Percentiles rank a stretch among this genome's conserved stretches.
Evolutionary conservation across 2,113 vertebrate species (phyloP).

Genomic region (Scopus umbretta): DNA sequence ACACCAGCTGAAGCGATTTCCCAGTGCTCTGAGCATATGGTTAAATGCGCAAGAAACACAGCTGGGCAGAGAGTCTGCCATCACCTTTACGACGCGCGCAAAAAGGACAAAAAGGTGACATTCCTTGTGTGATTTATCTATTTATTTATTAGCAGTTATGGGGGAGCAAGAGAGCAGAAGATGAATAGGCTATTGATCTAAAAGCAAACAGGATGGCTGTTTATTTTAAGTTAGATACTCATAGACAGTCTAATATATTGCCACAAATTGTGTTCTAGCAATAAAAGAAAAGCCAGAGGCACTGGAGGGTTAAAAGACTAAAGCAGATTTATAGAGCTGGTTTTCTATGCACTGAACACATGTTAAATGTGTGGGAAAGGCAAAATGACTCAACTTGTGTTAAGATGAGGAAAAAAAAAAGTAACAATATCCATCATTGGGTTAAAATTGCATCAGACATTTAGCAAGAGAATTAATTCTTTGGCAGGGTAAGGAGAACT

Average conservation of each 20-base stretch:
- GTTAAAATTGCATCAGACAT: not conserved
- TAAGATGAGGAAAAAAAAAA: not conserved
- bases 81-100: not conserved
- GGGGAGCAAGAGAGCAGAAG: not conserved
- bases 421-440: not conserved
- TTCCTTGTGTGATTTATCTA: not conserved
- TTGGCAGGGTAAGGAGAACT: not conserved
- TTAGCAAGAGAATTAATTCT: not conserved
- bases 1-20: not conserved
- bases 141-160: not conserved
- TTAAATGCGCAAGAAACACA: not conserved
- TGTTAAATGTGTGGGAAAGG: not conserved
- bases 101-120: not conserved
- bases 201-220: not conserved
- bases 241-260: not conserved
- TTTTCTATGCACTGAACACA: not conserved
- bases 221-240: constrained; percentile 17
- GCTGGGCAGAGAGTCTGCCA: not conserved
- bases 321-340: not conserved
- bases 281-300: not conserved
- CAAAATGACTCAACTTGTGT: not conserved
- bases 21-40: not conserved
- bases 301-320: not conserved
- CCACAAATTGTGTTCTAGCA: not conserved
- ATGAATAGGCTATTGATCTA: constrained; percentile 18